A percentile compares a stretch with the other conserved stretches of the same genome.
phyloP scores from a whole-genome alignment of 92 coral and sea anemone species.

The Meandrina meandrites region DNA sequence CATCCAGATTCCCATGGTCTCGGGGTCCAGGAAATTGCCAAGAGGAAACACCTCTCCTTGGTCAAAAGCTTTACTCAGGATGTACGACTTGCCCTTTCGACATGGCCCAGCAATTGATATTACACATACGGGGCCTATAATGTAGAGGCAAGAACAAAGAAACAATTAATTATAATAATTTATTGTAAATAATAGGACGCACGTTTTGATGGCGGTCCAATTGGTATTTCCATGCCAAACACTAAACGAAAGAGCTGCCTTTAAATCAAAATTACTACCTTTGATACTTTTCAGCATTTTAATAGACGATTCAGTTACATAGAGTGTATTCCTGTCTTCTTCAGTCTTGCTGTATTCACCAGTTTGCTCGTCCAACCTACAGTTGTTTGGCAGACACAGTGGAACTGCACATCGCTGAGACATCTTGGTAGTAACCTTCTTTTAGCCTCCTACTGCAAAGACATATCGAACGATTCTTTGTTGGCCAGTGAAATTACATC shows the following conservation, averaged over 20 bases:
- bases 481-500: too few species aligned
- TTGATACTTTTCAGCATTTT: background rate
- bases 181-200: background rate
- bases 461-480: too few species aligned
- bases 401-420: constrained; percentile 55
- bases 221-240: background rate
- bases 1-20: constrained; percentile 88
- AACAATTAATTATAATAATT: too few species aligned
- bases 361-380: constrained; percentile 63
- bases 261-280: background rate
- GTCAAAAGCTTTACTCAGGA: constrained; percentile 22
- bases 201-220: background rate
- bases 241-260: background rate
- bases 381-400: constrained; percentile 74
- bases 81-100: background rate
- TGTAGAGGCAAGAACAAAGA: background rate
- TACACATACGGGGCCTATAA: constrained; percentile 41
- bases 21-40: constrained; percentile 72
- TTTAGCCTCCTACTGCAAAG: too few species aligned
- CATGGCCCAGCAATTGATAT: constrained; percentile 37
- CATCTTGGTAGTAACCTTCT: background rate
- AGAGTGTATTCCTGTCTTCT: background rate
- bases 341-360: constrained; percentile 37
- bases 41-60: constrained; percentile 56
- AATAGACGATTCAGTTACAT: background rate